These are phyloP conservation scores for Nesogale talazaci DNA, from an alignment of 2,113 vertebrate genomes.

Conservation along the genomic window DNA sequence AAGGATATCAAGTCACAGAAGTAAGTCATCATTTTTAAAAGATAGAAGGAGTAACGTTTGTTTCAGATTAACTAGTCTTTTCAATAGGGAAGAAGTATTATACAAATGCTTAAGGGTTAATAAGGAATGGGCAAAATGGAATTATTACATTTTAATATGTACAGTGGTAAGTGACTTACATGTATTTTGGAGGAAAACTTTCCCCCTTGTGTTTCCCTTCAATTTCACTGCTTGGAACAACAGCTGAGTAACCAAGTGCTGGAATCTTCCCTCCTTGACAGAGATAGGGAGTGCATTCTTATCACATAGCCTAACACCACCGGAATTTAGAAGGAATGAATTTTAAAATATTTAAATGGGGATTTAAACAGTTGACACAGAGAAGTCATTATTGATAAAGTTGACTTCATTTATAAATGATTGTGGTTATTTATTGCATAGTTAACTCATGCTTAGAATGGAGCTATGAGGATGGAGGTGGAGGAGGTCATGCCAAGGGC, in stretches of 20 bases:
- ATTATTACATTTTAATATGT: neutral
- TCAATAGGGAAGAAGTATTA: neutral
- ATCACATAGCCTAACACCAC: neutral
- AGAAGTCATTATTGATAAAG: neutral
- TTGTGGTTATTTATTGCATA: neutral
- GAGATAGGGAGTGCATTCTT: neutral
- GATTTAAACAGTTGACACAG: neutral
- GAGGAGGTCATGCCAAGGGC: too few relatives aligned
- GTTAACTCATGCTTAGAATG: too few relatives aligned
- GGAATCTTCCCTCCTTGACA: neutral
- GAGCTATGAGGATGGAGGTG: too few relatives aligned
- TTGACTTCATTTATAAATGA: neutral
- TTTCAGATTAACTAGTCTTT: neutral
- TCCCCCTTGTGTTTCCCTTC: neutral
- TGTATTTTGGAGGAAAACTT: neutral
- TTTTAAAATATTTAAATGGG: neutral
- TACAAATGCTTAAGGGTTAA: neutral
- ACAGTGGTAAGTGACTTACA: neutral
- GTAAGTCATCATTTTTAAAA: neutral
- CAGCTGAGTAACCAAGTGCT: neutral
- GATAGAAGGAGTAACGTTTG: neutral
- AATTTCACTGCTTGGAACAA: neutral
- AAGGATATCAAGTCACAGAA: neutral
- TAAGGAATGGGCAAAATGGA: neutral
- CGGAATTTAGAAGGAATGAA: conserved; percentile 8